A percentile compares a stretch with the other conserved stretches of the same genome.
phyloP scores from a whole-genome alignment of 2,888 invertebrate species.

The Miltochrista miniata region DNA sequence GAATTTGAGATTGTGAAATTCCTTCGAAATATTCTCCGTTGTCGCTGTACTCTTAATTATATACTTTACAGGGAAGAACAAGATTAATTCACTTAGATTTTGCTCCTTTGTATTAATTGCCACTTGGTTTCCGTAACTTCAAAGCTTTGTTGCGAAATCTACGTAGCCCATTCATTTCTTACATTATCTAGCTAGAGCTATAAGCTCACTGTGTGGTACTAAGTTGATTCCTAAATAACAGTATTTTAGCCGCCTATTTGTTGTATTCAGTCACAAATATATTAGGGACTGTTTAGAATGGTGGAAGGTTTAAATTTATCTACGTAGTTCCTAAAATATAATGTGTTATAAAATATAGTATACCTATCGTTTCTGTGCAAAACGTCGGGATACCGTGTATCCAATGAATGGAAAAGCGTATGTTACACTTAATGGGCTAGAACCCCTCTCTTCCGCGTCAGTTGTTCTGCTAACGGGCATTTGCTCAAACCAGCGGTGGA shows the following conservation, averaged over 20 bases:
- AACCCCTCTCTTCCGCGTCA: slow-evolving; percentile 45
- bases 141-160: background rate
- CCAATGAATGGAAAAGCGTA: slow-evolving; percentile 18
- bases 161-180: no score
- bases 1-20: background rate
- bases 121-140: no score
- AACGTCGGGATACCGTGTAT: background rate
- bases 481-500: slow-evolving; percentile 22
- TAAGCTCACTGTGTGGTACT: background rate
- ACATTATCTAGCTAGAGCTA: background rate
- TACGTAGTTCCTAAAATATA: no score
- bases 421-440: slow-evolving; percentile 37
- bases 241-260: no score
- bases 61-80: no score
- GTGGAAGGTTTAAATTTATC: no score
- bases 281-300: no score
- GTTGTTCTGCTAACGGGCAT: slow-evolving; percentile 38
- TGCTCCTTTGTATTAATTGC: no score
- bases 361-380: background rate
- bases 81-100: no score
- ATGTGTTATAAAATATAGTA: background rate
- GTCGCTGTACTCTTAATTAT: background rate
- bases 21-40: background rate
- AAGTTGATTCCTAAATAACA: no score
- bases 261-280: no score